Conservation (phyloP, 2,797 vertebrate genomes). For the Synanceia verrucosa region DNA sequence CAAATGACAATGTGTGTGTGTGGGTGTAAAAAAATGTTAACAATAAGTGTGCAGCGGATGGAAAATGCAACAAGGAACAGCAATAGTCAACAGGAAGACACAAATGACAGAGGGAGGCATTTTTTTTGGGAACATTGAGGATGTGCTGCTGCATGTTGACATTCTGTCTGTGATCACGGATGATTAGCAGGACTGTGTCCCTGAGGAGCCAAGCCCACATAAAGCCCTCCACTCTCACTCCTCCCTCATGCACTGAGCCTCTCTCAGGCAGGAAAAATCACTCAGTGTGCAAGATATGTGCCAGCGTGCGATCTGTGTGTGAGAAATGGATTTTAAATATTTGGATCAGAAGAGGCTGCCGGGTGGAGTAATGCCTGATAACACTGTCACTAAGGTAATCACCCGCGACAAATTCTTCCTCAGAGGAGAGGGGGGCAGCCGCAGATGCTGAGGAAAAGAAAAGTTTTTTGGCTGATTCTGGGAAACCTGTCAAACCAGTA, state of each 20-base stretch:
- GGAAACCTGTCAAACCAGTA: constrained; percentile 55
- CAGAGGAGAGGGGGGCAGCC: constrained; percentile 27
- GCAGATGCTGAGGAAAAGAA: constrained; percentile 29
- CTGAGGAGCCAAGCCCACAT: constrained; percentile 54
- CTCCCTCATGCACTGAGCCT: constrained; percentile 39
- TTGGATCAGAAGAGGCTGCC: constrained; percentile 66
- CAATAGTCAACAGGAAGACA: constrained; percentile 13
- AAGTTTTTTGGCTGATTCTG: constrained; percentile 40
- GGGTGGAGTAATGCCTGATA: constrained; percentile 64
- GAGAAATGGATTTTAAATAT: constrained; percentile 71
- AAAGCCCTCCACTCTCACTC: constrained; percentile 47
- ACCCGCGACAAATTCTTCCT: constrained; percentile 60
- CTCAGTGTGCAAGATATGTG: constrained; percentile 49
- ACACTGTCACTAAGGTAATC: constrained; percentile 65
- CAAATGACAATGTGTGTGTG: constrained; percentile 40
- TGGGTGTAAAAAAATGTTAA: constrained; percentile 31
- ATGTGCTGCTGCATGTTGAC: constrained; percentile 41
- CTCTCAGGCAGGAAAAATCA: constrained; percentile 53
- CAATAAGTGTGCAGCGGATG: constrained; percentile 23
- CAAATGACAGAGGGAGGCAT: constrained; percentile 3
- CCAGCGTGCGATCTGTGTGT: constrained; percentile 42
- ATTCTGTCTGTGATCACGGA: constrained; percentile 51
- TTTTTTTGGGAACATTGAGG: constrained; percentile 27
- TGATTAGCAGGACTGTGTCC: constrained; percentile 64
- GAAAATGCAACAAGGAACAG: constrained; percentile 32